Base-by-base conservation (phyloP, 2,888 invertebrate species). In the Adelognathus sp. region DNA sequence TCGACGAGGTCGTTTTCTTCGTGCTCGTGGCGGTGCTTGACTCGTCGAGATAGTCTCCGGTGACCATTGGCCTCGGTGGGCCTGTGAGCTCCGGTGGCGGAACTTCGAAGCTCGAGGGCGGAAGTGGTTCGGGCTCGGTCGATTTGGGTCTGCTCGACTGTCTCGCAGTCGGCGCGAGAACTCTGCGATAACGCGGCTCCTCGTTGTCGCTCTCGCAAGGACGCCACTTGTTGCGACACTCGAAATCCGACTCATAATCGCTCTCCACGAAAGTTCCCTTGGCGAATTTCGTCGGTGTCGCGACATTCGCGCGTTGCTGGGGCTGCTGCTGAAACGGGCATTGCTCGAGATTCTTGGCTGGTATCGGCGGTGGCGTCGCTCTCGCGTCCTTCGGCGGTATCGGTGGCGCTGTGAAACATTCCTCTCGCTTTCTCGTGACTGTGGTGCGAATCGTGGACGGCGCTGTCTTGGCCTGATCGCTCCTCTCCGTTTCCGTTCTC, bases 161-260 rank as follows among this genome's bases (percentile, higher is more conserved):
- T 3, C 87, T 82, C 2, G 88, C 82, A 50, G 91, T 90, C 16
- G 94, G 94, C 0, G 94, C 91, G 79, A 92, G 91, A 0, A 94
- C 94, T 79, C 92, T 92, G 33, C 93, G 92, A 86, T 93, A 94
- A 16, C 91, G 88, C 0, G 93, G 93, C 79, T 95, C 95, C 82
- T 95, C 95, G 11, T 92, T 94, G 83, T 95, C 95, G 83, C 94
- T 95, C 79, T 93, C 94, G 81, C 93, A 94, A 29, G 94, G 94
- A 80, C 94, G 93, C 93, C 94, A 94, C 85, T 94, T 94, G 0
- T 92, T 84, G 60, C 92, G 88, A 11, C 92, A 89, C 82, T 94
- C 94, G 76, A 94, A 92, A 88, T 95, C 95, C 75, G 95, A 95
- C 88, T 95, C 95, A 84, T 95, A 95, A 84, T 95, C 95, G 80